phyloP scores from a whole-genome alignment of 2,113 vertebrate genomes.

The Cephalopholis sonnerati region DNA sequence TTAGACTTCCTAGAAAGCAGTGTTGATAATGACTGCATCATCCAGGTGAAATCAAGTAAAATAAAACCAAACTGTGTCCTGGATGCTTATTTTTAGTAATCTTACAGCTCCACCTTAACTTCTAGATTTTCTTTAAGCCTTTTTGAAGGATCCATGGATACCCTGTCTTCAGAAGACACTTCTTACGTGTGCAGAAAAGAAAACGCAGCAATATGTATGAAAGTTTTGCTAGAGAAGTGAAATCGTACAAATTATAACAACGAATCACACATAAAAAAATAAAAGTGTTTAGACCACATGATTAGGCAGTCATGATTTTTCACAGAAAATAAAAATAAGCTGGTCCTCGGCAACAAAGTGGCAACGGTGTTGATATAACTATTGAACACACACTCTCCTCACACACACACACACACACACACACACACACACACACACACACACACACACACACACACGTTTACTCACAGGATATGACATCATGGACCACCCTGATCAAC shows the following conservation, averaged over 20 bases:
- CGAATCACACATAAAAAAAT: constrained; percentile 24
- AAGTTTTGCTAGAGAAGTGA: constrained; percentile 31
- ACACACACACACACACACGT: no score
- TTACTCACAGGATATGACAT: constrained; percentile 7
- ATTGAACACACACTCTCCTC: neutral
- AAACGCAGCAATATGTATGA: constrained; percentile 11
- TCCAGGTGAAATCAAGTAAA: neutral
- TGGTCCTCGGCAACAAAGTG: constrained; percentile 1
- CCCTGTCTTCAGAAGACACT: constrained; percentile 45
- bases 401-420: neutral
- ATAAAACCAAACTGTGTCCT: neutral
- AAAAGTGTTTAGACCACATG: constrained; percentile 39
- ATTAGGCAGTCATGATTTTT: constrained; percentile 57
- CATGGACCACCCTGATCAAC: constrained; percentile 29
- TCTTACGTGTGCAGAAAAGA: neutral
- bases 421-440: neutral
- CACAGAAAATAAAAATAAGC: constrained; percentile 42
- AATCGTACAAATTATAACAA: constrained; percentile 40
- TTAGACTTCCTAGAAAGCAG: neutral
- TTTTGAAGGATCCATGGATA: constrained; percentile 17
- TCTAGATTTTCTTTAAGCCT: constrained; percentile 22
- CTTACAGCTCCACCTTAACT: neutral
- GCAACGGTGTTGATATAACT: neutral
- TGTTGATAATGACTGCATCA: neutral
- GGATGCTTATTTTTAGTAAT: neutral